Evolutionary conservation across 1,140 invertebrate species (phyloP), one percentile per base, ranked within the genome.

Genomic region (Leptinotarsa undecemlineata): DNA sequence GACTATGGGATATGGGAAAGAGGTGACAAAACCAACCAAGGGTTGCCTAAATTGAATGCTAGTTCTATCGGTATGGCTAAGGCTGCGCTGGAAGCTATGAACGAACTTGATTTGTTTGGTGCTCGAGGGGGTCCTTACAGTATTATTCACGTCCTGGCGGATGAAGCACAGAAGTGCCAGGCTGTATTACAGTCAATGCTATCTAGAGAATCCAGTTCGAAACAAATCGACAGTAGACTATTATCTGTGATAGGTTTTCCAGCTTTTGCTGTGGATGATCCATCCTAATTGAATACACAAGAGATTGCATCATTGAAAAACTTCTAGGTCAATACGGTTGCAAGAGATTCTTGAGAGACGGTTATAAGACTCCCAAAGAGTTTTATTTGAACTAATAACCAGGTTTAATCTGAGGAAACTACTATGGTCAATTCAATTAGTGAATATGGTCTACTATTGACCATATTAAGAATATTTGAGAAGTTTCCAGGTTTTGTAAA

Each of bases 1-100:
- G 98, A 99, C 88, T 99, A 99, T 90, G 98, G 98, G 60, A 96
- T 99, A 75, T 99, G 98, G 98, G 98, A 99, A 87, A 89, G 98
- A 84, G 98, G 98, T 26, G 98, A 99, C 85, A 99, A 99, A 88
- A 99, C 98, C 57, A 99, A 99, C 87, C 96, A 99, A 88, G 97
- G 98, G 64, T 89, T 99, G 64, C 96, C 97, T 3, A 98, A 99
- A 88, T 87, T 99, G 3, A 99, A 99, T 89, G 96, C 98, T 3
- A 99, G 96, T 83, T 99, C 97, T 51, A 99, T 99, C 87, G 95
- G 95, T 42, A 95, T 96, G 93, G 95, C 95, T 3, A 96, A 98
- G 89, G 97, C 98, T 63, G 98, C 98, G 19, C 86, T 99, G 74
- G 98, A 99, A 87, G 97, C 98, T 15, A 96, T 99, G 91, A 98